phyloP scores from a whole-genome alignment of 2,888 invertebrate genomes.

The Diachrysia chrysitis region DNA sequence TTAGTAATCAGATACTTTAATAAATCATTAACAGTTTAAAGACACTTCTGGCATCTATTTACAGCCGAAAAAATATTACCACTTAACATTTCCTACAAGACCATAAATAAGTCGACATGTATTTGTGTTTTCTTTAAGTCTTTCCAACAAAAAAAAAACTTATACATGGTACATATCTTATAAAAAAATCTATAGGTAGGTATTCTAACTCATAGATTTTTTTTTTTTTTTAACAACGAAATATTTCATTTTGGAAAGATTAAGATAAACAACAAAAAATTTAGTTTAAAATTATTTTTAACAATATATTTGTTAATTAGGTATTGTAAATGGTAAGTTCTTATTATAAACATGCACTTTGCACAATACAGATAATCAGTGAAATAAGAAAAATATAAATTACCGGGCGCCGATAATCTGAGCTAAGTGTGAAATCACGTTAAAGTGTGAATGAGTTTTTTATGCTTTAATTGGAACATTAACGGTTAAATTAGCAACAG shows the following conservation, averaged over 20 bases:
- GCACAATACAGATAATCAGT: constrained; percentile 20
- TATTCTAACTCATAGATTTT: background rate
- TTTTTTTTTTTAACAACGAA: too few species aligned
- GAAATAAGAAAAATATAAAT: constrained; percentile 26
- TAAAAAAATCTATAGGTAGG: too few species aligned
- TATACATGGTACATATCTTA: too few species aligned
- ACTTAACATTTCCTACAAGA: background rate
- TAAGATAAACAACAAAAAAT: too few species aligned
- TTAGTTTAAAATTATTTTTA: too few species aligned
- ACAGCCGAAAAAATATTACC: background rate
- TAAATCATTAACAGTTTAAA: background rate
- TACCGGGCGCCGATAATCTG: background rate
- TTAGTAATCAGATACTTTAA: background rate
- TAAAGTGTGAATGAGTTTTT: constrained; percentile 26
- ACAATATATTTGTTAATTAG: too few species aligned
- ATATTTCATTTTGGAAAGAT: too few species aligned
- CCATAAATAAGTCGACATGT: background rate
- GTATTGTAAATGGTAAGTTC: background rate
- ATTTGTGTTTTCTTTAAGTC: background rate
- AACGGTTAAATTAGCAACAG: constrained; percentile 6
- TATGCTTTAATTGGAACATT: constrained; percentile 4
- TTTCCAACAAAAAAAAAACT: background rate
- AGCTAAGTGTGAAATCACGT: constrained; percentile 37
- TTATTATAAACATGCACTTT: too few species aligned
- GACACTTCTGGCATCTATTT: background rate